Percentiles rank a stretch among this genome's conserved stretches.
phyloP scores from a whole-genome alignment of 2,797 vertebrate species.

The Cetoscarus ocellatus region DNA sequence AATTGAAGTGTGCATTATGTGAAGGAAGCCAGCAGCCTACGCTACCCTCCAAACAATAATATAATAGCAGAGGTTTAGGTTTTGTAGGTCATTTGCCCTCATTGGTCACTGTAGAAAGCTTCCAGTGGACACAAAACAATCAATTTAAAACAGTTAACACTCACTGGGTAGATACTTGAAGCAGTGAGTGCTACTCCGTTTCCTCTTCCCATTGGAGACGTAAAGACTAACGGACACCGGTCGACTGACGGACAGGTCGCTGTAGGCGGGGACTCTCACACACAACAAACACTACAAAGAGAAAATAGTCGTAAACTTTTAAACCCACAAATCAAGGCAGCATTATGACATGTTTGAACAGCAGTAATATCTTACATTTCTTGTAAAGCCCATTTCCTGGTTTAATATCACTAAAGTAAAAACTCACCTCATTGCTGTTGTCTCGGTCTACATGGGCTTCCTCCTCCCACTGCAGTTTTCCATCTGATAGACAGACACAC shows the following conservation, averaged over 20 bases:
- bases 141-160: slow-evolving; percentile 25
- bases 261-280: slow-evolving; percentile 89
- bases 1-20: too few species aligned
- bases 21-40: too few species aligned
- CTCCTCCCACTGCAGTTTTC: slow-evolving; percentile 94
- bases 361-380: background rate
- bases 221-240: slow-evolving; percentile 91
- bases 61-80: too few species aligned
- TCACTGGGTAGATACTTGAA: slow-evolving; percentile 94
- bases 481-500: slow-evolving; percentile 82
- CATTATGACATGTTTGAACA: background rate
- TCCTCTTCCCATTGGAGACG: slow-evolving; percentile 93
- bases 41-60: too few species aligned
- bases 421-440: slow-evolving; percentile 91
- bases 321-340: background rate
- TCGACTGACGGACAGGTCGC: slow-evolving; percentile 85
- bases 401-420: background rate
- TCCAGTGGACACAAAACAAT: too few species aligned
- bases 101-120: too few species aligned
- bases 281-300: slow-evolving; percentile 85
- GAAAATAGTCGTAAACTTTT: background rate
- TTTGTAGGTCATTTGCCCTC: too few species aligned
- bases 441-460: slow-evolving; percentile 90
- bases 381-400: too few species aligned
- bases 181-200: slow-evolving; percentile 91